Evolutionary conservation across 2,888 invertebrate species (phyloP).

Genomic region (Anticlea derivata): DNA sequence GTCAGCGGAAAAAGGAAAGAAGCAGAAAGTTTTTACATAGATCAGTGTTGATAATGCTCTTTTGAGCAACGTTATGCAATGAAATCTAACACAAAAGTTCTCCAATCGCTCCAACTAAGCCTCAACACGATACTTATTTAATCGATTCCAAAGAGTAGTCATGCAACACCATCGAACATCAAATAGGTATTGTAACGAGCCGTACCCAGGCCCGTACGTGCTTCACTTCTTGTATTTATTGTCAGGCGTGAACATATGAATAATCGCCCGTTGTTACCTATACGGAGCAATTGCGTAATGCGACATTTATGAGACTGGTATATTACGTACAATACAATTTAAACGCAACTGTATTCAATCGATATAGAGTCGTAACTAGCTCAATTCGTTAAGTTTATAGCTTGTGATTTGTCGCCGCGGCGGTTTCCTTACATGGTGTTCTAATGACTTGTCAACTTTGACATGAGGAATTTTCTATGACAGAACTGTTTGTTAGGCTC

Average conservation of each 20-base stretch:
- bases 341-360: conserved; percentile 14
- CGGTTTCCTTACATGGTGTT: conserved; percentile 25
- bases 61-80: not conserved
- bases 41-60: not conserved
- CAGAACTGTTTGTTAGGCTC: conserved; percentile 1
- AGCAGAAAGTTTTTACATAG: too few species aligned
- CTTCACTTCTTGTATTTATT: conserved; percentile 26
- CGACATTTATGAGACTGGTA: conserved; percentile 34
- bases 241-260: conserved; percentile 32
- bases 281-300: conserved; percentile 39
- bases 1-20: too few species aligned
- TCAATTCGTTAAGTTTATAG: conserved; percentile 9
- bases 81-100: not conserved
- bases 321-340: conserved; percentile 21
- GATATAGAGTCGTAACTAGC: conserved; percentile 14
- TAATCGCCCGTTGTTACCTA: conserved; percentile 33
- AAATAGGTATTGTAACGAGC: conserved; percentile 17
- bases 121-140: conserved; percentile 2
- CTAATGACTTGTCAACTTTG: conserved; percentile 20
- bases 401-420: conserved; percentile 18
- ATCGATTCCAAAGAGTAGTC: conserved; percentile 10
- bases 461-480: conserved; percentile 16
- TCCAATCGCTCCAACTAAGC: not conserved
- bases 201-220: conserved; percentile 15
- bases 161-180: not conserved